Evolutionary conservation across 1,140 invertebrate genomes (phyloP), one percentile per base, ranked within the genome.

Genomic region (Prorops nasuta): DNA sequence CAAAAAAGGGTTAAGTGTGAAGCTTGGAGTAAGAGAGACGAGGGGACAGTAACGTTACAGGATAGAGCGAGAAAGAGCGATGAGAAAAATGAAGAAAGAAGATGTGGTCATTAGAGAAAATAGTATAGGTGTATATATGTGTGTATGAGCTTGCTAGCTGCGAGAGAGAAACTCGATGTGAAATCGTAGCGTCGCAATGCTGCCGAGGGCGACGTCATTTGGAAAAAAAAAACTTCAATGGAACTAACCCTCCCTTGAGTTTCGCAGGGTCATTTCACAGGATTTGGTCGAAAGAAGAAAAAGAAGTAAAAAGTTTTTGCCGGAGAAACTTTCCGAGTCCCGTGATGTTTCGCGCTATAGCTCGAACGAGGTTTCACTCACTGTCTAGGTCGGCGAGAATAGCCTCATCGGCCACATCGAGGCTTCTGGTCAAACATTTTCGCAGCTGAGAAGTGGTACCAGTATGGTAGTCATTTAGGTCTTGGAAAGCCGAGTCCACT

Each of bases 361-460:
- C 10, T 28, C 4, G 24, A 28, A 10, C 4, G 24, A 28, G 41
- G 49, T 60, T 20, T 49, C 18, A 79, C 78, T 77, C 67, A 86
- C 84, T 81, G 68, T 85, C 82, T 42, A 86, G 73, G 66, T 86
- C 84, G 40, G 75, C 77, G 49, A 81, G 73, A 36, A 84, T 76
- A 31, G 79, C 79, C 53, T 84, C 81, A 35, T 80, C 76, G 10
- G 82, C 76, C 38, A 81, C 76, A 63, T 85, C 82, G 45, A 83
- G 71, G 32, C 82, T 81, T 36, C 81, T 78, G 53, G 83, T 83
- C 14, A 84, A 67, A 37, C 80, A 79, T 57, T 80, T 81, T 52
- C 81, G 76, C 43, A 86, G 74, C 69, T 84, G 82, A 51, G 78
- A 64, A 48, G 82, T 79, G 15, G 82, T 79, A 54, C 83, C 81